Conservation (phyloP, 1,140 invertebrate species). For the Solenopsis invicta region DNA sequence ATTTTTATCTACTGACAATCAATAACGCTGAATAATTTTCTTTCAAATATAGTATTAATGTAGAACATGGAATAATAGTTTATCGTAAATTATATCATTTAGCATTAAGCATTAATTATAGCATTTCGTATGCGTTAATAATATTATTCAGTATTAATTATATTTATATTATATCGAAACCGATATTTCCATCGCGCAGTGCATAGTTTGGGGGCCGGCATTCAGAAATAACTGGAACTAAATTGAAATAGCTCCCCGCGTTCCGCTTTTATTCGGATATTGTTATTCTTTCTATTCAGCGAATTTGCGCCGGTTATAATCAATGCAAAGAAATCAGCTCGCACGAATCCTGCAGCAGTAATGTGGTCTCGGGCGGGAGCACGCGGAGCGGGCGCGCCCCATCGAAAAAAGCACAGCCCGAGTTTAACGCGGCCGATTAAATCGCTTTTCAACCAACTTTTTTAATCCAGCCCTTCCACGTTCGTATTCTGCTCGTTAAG, state of each 20-base stretch:
- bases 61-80: neutral
- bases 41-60: neutral
- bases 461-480: conserved; percentile 35
- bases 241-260: neutral
- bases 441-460: conserved; percentile 52
- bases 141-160: neutral
- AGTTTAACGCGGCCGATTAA: conserved; percentile 57
- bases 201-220: neutral
- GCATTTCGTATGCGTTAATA: neutral
- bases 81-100: neutral
- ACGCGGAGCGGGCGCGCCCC: neutral
- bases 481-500: conserved; percentile 51
- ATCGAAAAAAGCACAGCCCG: conserved; percentile 47
- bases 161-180: conserved; percentile 25
- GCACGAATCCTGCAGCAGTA: neutral
- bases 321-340: conserved; percentile 27
- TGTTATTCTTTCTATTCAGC: conserved; percentile 2
- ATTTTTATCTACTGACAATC: too few species aligned
- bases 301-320: conserved; percentile 14
- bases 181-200: neutral
- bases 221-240: conserved; percentile 4
- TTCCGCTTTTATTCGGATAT: neutral
- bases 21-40: neutral
- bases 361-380: conserved; percentile 12
- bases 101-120: conserved; percentile 7